A percentile compares a stretch with the other conserved stretches of the same genome.
Evolutionary conservation across 2,113 vertebrate genomes (phyloP).

Genomic region (Serilophus lunatus): DNA sequence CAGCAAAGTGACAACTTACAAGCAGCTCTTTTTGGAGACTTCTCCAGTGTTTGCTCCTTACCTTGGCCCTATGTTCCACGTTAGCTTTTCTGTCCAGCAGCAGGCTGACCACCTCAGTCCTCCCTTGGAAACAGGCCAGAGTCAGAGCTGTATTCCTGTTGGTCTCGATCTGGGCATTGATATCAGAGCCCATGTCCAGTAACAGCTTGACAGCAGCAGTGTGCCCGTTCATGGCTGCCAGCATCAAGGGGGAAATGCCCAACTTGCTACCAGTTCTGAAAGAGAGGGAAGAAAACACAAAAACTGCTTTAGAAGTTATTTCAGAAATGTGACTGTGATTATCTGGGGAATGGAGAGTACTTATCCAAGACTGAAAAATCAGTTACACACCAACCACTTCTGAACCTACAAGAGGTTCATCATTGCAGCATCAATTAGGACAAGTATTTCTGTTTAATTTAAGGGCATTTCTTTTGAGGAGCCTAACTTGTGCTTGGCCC

Average conservation of each 20-base stretch:
- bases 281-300: not conserved
- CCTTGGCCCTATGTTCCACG: slow-evolving; percentile 97
- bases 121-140: slow-evolving; percentile 96
- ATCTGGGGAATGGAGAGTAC: not conserved
- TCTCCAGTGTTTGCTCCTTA: slow-evolving; percentile 28
- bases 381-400: not conserved
- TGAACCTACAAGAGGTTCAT: not conserved
- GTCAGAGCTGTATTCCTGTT: slow-evolving; percentile 98
- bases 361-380: not conserved
- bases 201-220: slow-evolving; percentile 95
- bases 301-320: not conserved
- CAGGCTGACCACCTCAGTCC: slow-evolving; percentile 96
- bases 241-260: slow-evolving; percentile 97
- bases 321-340: not conserved
- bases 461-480: not conserved
- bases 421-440: not conserved
- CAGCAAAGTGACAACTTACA: rapidly evolving
- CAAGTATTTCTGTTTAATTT: not conserved
- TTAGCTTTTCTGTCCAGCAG: slow-evolving; percentile 97
- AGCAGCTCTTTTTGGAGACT: not conserved
- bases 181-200: slow-evolving; percentile 98
- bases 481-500: rapidly evolving
- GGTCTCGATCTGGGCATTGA: slow-evolving; percentile 98
- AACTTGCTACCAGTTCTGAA: slow-evolving; percentile 96
- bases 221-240: slow-evolving; percentile 98